Evolutionary conservation across 1,140 invertebrate genomes (phyloP), one percentile per base, ranked within the genome.

Genomic region (Pseudomyrmex concolor): DNA sequence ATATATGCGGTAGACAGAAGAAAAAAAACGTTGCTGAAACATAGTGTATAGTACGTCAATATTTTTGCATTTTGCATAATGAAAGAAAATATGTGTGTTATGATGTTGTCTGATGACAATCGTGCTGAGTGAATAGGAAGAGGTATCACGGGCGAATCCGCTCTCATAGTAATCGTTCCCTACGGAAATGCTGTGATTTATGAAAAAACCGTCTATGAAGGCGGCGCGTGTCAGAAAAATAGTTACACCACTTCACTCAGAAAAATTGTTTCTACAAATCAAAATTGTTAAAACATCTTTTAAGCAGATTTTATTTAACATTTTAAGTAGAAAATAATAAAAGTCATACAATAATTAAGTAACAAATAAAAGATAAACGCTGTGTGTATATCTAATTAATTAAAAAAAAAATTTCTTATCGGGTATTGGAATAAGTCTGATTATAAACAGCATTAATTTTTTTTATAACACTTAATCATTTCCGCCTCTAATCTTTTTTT

Each of bases 221-320:
- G n/a, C 13, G 9, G 1, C n/a, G n/a, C 15, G 13, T 48, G 9
- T n/a, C 57, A 50, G n/a, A 5, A 48, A 66, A 76, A 64, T 45
- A 12, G 43, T 67, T 67, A 50, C 17, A 17, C 25, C 12, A 60
- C 25, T 73, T 60, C 59, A 59, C 0, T 19, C 8, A 15, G n/a
- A 64, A n/a, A 4, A 54, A 51, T 51, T 51, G 8, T 76, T 54
- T 43, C 25, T 43, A n/a, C 2, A 77, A 54, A 55, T 67, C 7
- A 15, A 51, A 66, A 63, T 12, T 64, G 25, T 34, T 34, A 77
- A 34, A 54, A 64, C 62, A 73, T 50, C 17, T 5, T 66, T 66
- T 66, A 76, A 66, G 66, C 7, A 64, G 5, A 34, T 48, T 51
- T 19, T 9, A 17, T 8, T 19, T 77, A 66, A n/a, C 10, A 51